A percentile compares a stretch with the other conserved stretches of the same genome.
Conservation (phyloP, 2,113 vertebrate genomes). For the Phaethon lepturus region DNA sequence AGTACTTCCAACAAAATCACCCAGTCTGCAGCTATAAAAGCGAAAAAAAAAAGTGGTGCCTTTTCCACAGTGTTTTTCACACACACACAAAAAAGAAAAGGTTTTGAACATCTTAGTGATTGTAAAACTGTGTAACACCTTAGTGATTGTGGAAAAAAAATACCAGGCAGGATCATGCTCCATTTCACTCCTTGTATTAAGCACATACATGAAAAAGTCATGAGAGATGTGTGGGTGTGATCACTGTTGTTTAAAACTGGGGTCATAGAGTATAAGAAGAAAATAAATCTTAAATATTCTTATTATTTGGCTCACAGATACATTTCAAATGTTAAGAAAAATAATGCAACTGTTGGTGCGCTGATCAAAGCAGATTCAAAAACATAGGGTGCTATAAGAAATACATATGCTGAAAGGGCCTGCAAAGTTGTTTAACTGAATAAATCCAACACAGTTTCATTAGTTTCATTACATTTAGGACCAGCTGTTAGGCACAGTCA, state of each 20-base stretch:
- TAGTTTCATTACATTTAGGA: constrained; percentile 43
- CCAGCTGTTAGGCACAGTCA: constrained; percentile 61
- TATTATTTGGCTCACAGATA: not conserved
- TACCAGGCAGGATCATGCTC: not conserved
- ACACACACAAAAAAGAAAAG: not conserved
- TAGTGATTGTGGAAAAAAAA: not conserved
- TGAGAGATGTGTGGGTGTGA: not conserved
- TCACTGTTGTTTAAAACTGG: not conserved
- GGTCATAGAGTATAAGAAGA: not conserved
- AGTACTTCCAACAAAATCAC: not conserved
- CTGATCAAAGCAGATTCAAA: not conserved
- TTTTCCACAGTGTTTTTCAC: not conserved
- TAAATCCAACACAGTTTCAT: constrained; percentile 31
- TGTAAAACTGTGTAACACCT: not conserved
- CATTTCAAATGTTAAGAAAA: not conserved
- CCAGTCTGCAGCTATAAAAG: not conserved
- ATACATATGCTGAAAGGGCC: not conserved
- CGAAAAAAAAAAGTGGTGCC: not conserved
- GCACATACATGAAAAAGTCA: not conserved
- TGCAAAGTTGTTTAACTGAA: constrained; percentile 59
- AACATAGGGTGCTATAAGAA: not conserved
- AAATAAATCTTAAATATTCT: not conserved
- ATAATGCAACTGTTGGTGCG: not conserved
- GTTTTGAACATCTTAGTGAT: not conserved
- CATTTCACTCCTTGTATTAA: not conserved